Evolutionary conservation across 1,140 invertebrate species (phyloP), one percentile per base, ranked within the genome.

Genomic region (Adelges cooleyi): DNA sequence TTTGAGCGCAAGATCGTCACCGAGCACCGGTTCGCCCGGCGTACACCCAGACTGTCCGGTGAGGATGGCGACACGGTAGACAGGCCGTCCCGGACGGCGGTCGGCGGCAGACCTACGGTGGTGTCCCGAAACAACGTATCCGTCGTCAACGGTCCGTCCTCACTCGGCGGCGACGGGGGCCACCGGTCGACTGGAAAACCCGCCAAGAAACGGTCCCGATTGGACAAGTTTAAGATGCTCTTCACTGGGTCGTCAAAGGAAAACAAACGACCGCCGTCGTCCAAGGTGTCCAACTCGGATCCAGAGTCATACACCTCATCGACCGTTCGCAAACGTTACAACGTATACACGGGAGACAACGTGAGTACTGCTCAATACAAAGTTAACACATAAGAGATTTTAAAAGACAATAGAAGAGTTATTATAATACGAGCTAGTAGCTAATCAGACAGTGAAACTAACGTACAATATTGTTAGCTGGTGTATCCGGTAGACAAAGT

Each of bases 1-100:
- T 71, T 73, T n/a, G 75, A 76, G 42, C 72, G 74, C 54, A 59
- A 59, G 40, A 59, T 59, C 22, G 54, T 59, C 38, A 59, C 54
- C n/a, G 54, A 59, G 15, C 54, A 59, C n/a, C 54, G 54, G 38
- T 59, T 59, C 23, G 54, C 54, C 22, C 54, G 54, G 3, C n/a
- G 54, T n/a, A 29, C 54, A 11, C 54, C 54, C 36, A 15, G 40
- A n/a, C 23, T 46, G 40, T 56, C 52, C 15, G 53, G 36, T 3
- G 18, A 15, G 1, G 22, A 27, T 8, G 22, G 15, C 11, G 38
- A 11, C 3, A 17, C 10, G 20, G 22, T 3, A 2, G 9, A 20
- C 33, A 18, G 3, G 17, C 2, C 51, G 8, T 13, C 13, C 2
- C 33, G 52, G n/a, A 4, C 33, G 18, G 1, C 5, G 3, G n/a